Conservation (phyloP, 2,797 vertebrate species). For the Naso thynnoides region DNA sequence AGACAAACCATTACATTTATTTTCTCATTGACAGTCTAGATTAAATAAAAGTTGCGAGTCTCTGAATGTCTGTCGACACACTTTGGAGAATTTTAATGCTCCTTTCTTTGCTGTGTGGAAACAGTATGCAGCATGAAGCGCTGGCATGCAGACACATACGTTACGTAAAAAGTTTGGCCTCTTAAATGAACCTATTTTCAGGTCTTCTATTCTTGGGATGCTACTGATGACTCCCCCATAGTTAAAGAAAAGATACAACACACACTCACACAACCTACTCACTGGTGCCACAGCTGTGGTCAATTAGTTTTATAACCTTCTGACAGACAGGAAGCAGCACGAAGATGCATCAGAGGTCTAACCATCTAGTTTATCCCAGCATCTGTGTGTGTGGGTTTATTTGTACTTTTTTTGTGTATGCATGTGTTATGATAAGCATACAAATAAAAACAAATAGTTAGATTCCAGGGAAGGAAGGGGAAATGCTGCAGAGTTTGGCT, state of each 20-base stretch:
- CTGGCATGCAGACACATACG: not conserved
- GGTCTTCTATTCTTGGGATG: conserved; percentile 20
- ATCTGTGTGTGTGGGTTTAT: conserved; percentile 26
- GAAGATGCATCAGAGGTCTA: conserved; percentile 62
- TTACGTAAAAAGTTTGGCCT: conserved; percentile 1
- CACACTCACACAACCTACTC: conserved; percentile 24
- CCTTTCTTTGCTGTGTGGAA: conserved; percentile 5
- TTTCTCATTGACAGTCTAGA: not conserved
- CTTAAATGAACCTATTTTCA: conserved; percentile 30
- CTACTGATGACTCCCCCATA: conserved; percentile 14
- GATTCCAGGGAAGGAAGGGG: not conserved
- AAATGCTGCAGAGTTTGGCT: not conserved
- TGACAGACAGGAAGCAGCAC: conserved; percentile 69
- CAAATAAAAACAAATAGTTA: conserved; percentile 3
- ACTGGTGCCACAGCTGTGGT: conserved; percentile 68
- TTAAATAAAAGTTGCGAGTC: not conserved
- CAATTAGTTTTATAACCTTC: conserved; percentile 72
- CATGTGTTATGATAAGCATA: conserved; percentile 13
- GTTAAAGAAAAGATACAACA: conserved; percentile 36
- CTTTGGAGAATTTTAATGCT: conserved; percentile 8
- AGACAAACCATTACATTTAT: not conserved
- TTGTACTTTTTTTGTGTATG: not conserved
- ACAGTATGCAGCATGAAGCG: conserved; percentile 4
- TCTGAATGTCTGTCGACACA: conserved; percentile 10
- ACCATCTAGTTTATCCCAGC: conserved; percentile 43